Conservation (phyloP, 2,888 invertebrate genomes). For the Aphodius sticticus region DNA sequence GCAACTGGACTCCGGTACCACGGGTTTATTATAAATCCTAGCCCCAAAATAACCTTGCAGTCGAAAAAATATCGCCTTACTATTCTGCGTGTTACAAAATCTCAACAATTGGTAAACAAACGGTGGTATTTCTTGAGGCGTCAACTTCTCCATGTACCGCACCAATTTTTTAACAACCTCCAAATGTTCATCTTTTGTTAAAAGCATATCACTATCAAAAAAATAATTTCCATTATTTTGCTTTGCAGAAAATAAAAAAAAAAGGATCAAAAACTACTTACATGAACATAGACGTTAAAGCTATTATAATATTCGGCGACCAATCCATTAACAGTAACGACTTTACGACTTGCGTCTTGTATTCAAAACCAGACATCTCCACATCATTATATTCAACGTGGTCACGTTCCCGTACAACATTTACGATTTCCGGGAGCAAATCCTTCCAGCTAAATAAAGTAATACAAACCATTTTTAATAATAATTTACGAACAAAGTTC, state of each 20-base stretch:
- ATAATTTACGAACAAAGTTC: background rate
- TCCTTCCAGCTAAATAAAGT: slow-evolving; percentile 69
- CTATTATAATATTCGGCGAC: slow-evolving; percentile 67
- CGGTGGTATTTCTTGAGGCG: slow-evolving; percentile 71
- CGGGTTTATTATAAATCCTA: slow-evolving; percentile 51
- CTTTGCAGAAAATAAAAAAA: slow-evolving; percentile 29
- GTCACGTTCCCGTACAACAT: slow-evolving; percentile 63
- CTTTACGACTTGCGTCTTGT: slow-evolving; percentile 67
- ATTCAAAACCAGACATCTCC: slow-evolving; percentile 67
- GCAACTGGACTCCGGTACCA: slow-evolving; percentile 40
- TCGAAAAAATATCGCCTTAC: slow-evolving; percentile 52
- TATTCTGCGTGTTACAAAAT: slow-evolving; percentile 62
- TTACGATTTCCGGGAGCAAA: slow-evolving; percentile 69
- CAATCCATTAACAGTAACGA: slow-evolving; percentile 69
- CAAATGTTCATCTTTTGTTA: slow-evolving; percentile 67
- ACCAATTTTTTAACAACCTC: slow-evolving; percentile 71
- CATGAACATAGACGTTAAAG: slow-evolving; percentile 74
- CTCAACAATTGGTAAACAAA: slow-evolving; percentile 73
- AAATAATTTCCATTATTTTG: slow-evolving; percentile 36
- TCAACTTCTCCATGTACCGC: slow-evolving; percentile 65
- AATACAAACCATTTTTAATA: no score
- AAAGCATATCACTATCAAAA: slow-evolving; percentile 65
- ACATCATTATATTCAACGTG: slow-evolving; percentile 66
- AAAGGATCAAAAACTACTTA: slow-evolving; percentile 54
- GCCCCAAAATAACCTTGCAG: slow-evolving; percentile 56